Conservation (phyloP, 2,797 vertebrate species). For the Menidia menidia region DNA sequence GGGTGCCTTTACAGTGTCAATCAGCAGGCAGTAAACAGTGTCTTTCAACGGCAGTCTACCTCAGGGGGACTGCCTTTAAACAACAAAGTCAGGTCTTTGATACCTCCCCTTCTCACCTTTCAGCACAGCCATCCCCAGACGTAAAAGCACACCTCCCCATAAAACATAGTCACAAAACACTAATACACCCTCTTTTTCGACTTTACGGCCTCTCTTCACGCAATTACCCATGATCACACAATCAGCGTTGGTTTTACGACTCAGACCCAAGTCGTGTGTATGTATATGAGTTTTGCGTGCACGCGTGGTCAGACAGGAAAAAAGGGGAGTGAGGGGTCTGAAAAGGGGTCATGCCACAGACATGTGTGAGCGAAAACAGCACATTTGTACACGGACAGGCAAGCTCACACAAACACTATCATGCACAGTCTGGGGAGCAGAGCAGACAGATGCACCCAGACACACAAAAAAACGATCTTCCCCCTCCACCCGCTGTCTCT, state of each 20-base stretch:
- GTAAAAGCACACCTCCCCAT: slow-evolving; percentile 72
- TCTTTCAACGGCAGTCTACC: slow-evolving; percentile 74
- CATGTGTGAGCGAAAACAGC: slow-evolving; percentile 27
- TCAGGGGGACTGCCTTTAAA: slow-evolving; percentile 73
- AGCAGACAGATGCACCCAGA: slow-evolving; percentile 35
- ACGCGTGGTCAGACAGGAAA: slow-evolving; percentile 3
- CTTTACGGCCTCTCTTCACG: slow-evolving; percentile 76
- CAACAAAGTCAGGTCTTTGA: slow-evolving; percentile 81
- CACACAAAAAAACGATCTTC: slow-evolving; percentile 36
- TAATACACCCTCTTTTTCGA: slow-evolving; percentile 74
- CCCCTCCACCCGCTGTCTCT: slow-evolving; percentile 38
- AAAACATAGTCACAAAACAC: slow-evolving; percentile 79
- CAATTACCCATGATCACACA: slow-evolving; percentile 82
- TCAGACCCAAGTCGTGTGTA: slow-evolving; percentile 36
- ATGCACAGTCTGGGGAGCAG: slow-evolving; percentile 11
- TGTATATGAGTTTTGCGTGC: slow-evolving; percentile 26
- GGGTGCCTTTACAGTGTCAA: slow-evolving; percentile 75
- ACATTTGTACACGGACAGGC: slow-evolving; percentile 35
- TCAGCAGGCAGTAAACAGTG: slow-evolving; percentile 76
- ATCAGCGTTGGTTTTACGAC: slow-evolving; percentile 80
- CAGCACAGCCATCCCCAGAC: slow-evolving; percentile 69
- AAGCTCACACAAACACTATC: slow-evolving; percentile 4
- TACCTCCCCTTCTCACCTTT: slow-evolving; percentile 77
- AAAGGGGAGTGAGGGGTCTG: slow-evolving; percentile 3
- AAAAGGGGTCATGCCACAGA: slow-evolving; percentile 40